Percentiles rank a stretch among this genome's conserved stretches.
Evolutionary conservation across 2,113 vertebrate species (phyloP).

Genomic region (Cyanoderma ruficeps): DNA sequence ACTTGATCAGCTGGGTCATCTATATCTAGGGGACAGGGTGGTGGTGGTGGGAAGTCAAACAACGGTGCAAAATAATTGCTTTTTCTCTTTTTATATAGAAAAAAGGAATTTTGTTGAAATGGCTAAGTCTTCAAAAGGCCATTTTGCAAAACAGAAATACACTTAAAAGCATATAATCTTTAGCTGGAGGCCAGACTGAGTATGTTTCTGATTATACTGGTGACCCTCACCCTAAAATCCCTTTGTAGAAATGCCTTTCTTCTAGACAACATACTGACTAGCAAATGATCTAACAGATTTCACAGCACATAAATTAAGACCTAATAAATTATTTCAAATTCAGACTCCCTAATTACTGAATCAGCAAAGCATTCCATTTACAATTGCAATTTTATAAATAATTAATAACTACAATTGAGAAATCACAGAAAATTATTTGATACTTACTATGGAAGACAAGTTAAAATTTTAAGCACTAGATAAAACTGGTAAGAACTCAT

Average conservation of each 20-base stretch:
- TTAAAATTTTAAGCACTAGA: not conserved
- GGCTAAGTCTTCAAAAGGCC: conserved; percentile 72
- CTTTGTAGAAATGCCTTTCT: conserved; percentile 83
- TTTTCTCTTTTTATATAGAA: conserved; percentile 52
- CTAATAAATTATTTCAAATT: conserved; percentile 78
- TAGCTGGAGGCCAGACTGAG: conserved; percentile 74
- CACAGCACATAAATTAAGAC: conserved; percentile 86
- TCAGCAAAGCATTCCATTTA: conserved; percentile 65
- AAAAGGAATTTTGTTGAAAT: conserved; percentile 68
- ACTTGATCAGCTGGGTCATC: conserved; percentile 57
- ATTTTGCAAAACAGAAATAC: conserved; percentile 71
- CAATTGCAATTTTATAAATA: conserved; percentile 59
- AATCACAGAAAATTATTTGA: not conserved
- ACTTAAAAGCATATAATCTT: conserved; percentile 75
- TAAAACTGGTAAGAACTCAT: not conserved
- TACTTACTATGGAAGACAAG: not conserved
- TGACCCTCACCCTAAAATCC: conserved; percentile 81
- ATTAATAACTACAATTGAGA: conserved; percentile 64
- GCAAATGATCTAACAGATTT: conserved; percentile 85
- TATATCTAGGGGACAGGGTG: not conserved
- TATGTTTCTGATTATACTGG: conserved; percentile 81
- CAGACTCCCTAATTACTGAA: conserved; percentile 72
- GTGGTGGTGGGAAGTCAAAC: conserved; percentile 25
- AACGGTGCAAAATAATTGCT: conserved; percentile 71
- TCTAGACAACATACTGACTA: conserved; percentile 79